Percentiles rank a stretch among this genome's conserved stretches.
Conservation (phyloP, 1,140 invertebrate species). For the Tribolium madens region DNA sequence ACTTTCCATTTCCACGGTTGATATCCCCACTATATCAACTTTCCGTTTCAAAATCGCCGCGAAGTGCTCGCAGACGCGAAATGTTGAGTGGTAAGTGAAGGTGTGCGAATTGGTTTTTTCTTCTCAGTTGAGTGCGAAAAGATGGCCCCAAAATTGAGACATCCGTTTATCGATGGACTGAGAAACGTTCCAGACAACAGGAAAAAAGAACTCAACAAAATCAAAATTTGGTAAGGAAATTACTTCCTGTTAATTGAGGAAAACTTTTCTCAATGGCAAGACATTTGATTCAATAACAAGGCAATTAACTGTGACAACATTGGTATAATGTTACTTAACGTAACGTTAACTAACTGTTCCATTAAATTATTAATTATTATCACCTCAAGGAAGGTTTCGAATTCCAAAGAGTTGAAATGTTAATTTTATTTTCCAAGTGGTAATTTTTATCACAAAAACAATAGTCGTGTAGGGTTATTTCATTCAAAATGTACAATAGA, state of each 20-base stretch:
- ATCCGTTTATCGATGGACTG: slow-evolving; percentile 60
- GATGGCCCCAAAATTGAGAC: slow-evolving; percentile 20
- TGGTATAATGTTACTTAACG: neutral
- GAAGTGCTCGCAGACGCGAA: neutral
- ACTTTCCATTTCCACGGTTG: neutral
- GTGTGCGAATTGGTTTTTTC: neutral
- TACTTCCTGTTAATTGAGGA: neutral
- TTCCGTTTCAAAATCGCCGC: neutral
- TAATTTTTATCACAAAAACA: too few species aligned
- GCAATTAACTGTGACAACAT: neutral
- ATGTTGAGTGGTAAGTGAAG: neutral
- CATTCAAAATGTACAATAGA: too few species aligned
- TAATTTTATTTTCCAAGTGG: too few species aligned
- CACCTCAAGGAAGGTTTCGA: neutral
- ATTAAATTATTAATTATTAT: neutral
- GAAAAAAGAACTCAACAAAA: slow-evolving; percentile 58
- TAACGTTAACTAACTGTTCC: neutral
- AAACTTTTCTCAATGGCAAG: neutral
- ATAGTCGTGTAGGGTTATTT: too few species aligned
- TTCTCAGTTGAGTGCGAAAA: neutral
- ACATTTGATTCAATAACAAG: neutral
- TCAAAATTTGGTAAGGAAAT: slow-evolving; percentile 57
- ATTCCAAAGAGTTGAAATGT: too few species aligned
- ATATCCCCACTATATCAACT: neutral
- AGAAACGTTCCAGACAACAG: slow-evolving; percentile 56